Base-by-base conservation (phyloP, 2,797 vertebrate genomes). In the Alauda arvensis region DNA sequence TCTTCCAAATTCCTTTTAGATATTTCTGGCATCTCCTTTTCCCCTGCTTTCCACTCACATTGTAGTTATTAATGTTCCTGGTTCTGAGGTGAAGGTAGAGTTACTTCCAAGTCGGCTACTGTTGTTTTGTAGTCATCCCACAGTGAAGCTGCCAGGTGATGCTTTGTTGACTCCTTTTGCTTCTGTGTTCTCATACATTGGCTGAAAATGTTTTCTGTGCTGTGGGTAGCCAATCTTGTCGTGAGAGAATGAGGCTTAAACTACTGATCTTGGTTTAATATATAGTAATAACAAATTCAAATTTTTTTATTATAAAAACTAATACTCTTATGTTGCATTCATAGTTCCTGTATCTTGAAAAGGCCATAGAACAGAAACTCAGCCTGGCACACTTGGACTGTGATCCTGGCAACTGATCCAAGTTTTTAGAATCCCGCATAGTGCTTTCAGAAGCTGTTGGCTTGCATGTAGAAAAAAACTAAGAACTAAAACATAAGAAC, bases 1-100 rank as follows among this genome's bases (percentile, higher is more conserved):
- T 83, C 75, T 92, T 84, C 80, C 75, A 86, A 81, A 60, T 84
- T 80, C 21, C n/a, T 89, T 80, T 77, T 67, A 74, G 63, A 40
- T 77, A 53, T 70, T 88, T 81, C 67, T 83, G 49, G 18, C 55
- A 75, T 89, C 45, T 63, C 15, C 28, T 66, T 93, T 86, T 74
- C 53, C 45, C n/a, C 46, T 43, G 21, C 45, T 89, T 56, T 92
- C 48, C 7, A 5, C 26, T 90, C 72, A 56, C 21, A 15, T 67
- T 86, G 56, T 43, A 72, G 34, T 71, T 87, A 59, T 26, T 87
- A 62, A 72, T 83, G 37, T 69, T 88, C 37, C 39, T 86, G 40
- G 10, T 61, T 75, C 28, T 85, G 43, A 80, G 33, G 23, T 59
- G 72, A 68, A 68, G 51, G 31, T 21, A 68, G 68, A 60, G 40